Evolutionary conservation across 2,113 vertebrate genomes (phyloP), one percentile per base, ranked within the genome.

Genomic region (Leucoraja erinaceus): DNA sequence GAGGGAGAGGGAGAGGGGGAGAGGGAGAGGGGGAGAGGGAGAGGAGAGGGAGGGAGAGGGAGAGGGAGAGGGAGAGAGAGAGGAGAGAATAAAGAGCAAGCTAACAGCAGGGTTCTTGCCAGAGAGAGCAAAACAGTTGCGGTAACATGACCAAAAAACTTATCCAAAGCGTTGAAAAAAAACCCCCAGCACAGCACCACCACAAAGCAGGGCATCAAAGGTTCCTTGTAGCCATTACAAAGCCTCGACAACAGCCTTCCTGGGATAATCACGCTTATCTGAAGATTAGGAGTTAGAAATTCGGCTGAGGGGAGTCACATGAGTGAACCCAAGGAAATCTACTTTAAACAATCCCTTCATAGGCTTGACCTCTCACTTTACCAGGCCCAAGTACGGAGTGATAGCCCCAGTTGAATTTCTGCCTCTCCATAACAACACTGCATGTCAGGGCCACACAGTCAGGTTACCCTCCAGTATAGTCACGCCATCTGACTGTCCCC

Each of bases 231-330:
- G 97, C 96, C 95, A 95, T 96, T 96, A 97, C 97, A 98, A 98
- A 98, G 97, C 97, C 96, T 95, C 16, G 20, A 96, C 95, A 97
- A 97, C 97, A 96, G 97, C 96, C 96, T 94, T 96, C 95, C 96
- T 95, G 94, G 96, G 97, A 98, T 98, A 97, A 97, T 97, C 97
- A 93, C 93, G 93, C 96, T 97, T 97, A 98, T 98, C 97, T 96
- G 95, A 95, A 98, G 98, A 98, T 98, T 98, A 98, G 97, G 97
- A 96, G 95, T 95, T 94, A 95, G 96, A 96, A 97, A 93, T 94
- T 95, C 97, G 98, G 97, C 97, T 97, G 97, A 96, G 95, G 96
- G 95, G 95, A 95, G 96, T 96, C 94, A 95, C 95, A 95, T 95
- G 95, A 95, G 95, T 94, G 94, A 95, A 94, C 93, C 94, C 94